phyloP scores from a whole-genome alignment of 2,797 vertebrate species.

The Lagocephalus sceleratus region DNA sequence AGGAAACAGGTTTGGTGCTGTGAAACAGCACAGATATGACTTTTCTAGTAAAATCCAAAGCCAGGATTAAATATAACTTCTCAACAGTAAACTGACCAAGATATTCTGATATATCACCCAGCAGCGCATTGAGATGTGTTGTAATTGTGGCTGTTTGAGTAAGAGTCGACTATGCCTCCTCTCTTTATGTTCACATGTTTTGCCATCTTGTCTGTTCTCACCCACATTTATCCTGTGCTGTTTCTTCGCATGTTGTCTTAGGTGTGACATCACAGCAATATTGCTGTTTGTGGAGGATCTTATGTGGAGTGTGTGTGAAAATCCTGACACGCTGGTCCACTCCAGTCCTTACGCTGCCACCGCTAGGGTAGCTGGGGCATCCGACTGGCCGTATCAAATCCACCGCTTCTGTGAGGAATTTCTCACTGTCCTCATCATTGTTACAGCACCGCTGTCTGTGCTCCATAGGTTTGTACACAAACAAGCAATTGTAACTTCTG shows the following conservation, averaged over 20 bases:
- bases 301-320: constrained; percentile 86
- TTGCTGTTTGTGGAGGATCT: constrained; percentile 87
- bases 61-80: constrained; percentile 28
- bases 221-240: constrained; percentile 17
- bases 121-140: constrained; percentile 26
- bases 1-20: constrained; percentile 49
- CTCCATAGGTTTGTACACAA: constrained; percentile 77
- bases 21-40: constrained; percentile 31
- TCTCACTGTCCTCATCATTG: constrained; percentile 79
- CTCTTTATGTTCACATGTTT: background rate
- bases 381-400: constrained; percentile 80
- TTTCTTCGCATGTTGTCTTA: constrained; percentile 50
- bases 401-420: constrained; percentile 88
- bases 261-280: constrained; percentile 85
- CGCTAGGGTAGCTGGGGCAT: constrained; percentile 37
- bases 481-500: too few relatives aligned
- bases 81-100: constrained; percentile 41
- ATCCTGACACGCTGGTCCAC: constrained; percentile 75
- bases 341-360: constrained; percentile 56
- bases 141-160: constrained; percentile 25
- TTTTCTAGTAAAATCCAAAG: constrained; percentile 49
- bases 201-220: constrained; percentile 16
- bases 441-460: constrained; percentile 82
- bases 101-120: constrained; percentile 24
- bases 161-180: constrained; percentile 12